These are phyloP conservation scores for Osmerus eperlanus DNA, from an alignment of 2,113 vertebrate species.

Conservation along the genomic window DNA sequence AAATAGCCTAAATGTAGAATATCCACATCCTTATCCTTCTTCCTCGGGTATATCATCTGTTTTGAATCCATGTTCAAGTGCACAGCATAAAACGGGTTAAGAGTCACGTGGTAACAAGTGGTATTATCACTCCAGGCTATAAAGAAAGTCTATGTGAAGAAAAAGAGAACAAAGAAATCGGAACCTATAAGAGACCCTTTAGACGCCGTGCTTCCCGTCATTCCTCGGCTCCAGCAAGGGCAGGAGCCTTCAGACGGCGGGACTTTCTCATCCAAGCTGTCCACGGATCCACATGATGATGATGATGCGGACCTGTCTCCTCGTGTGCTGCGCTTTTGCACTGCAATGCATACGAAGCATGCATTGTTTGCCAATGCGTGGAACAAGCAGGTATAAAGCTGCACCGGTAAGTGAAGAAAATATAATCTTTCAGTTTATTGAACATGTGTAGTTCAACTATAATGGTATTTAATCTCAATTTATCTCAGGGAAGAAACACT, in stretches of 20 bases:
- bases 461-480: too few relatives aligned
- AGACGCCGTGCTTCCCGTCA: conserved; percentile 37
- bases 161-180: conserved; percentile 73
- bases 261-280: conserved; percentile 18
- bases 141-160: conserved; percentile 48
- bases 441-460: not conserved
- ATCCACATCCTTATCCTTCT: not conserved
- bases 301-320: conserved; percentile 55
- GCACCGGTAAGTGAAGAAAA: conserved; percentile 73
- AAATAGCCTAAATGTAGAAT: not conserved
- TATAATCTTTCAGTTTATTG: not conserved
- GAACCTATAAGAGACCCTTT: conserved; percentile 68
- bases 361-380: conserved; percentile 46
- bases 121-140: conserved; percentile 69
- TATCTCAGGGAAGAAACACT: too few relatives aligned
- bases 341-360: conserved; percentile 50
- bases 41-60: not conserved
- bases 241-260: conserved; percentile 11
- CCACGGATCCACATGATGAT: conserved; percentile 8
- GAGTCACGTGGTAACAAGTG: conserved; percentile 61
- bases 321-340: conserved; percentile 52
- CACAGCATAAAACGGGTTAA: conserved; percentile 58
- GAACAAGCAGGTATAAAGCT: conserved; percentile 58
- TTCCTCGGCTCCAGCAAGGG: conserved; percentile 35
- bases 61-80: conserved; percentile 9